These are phyloP conservation scores for Cydia splendana DNA, from an alignment of 1,140 invertebrate species.

Conservation along the genomic window DNA sequence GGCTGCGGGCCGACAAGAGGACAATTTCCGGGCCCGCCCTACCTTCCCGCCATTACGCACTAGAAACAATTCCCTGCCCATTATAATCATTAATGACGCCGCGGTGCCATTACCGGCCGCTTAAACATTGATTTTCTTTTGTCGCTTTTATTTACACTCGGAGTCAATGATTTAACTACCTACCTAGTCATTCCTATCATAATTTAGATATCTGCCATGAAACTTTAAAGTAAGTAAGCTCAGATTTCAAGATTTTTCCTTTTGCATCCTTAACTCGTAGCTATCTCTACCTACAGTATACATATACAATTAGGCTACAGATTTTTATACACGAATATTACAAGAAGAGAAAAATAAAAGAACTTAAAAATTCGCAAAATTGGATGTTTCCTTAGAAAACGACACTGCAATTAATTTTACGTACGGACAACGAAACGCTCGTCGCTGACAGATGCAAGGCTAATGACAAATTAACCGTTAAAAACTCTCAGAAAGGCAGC, in stretches of 20 bases:
- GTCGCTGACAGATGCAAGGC: slow-evolving; percentile 60
- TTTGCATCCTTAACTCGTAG: too few species aligned
- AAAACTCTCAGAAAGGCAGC: slow-evolving; percentile 52
- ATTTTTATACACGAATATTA: slow-evolving; percentile 22
- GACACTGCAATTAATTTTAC: slow-evolving; percentile 32
- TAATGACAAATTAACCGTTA: slow-evolving; percentile 69
- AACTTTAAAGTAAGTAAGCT: slow-evolving; percentile 34
- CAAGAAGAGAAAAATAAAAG: background rate
- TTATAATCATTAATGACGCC: slow-evolving; percentile 71
- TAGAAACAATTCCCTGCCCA: slow-evolving; percentile 73
- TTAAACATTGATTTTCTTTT: slow-evolving; percentile 54
- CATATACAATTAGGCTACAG: background rate
- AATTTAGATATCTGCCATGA: background rate
- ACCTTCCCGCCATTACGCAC: slow-evolving; percentile 67
- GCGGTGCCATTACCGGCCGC: slow-evolving; percentile 41
- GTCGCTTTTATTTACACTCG: slow-evolving; percentile 46
- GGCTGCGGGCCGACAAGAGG: slow-evolving; percentile 66
- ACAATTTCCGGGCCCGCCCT: slow-evolving; percentile 74
- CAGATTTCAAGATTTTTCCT: slow-evolving; percentile 34
- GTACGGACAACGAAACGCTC: slow-evolving; percentile 46
- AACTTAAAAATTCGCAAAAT: background rate
- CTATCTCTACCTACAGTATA: too few species aligned
- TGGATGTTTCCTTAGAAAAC: slow-evolving; percentile 15
- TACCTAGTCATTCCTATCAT: background rate
- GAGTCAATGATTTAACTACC: slow-evolving; percentile 35